Conservation (phyloP, 1,140 invertebrate genomes). For the Brachionus asplanchnoidis region DNA sequence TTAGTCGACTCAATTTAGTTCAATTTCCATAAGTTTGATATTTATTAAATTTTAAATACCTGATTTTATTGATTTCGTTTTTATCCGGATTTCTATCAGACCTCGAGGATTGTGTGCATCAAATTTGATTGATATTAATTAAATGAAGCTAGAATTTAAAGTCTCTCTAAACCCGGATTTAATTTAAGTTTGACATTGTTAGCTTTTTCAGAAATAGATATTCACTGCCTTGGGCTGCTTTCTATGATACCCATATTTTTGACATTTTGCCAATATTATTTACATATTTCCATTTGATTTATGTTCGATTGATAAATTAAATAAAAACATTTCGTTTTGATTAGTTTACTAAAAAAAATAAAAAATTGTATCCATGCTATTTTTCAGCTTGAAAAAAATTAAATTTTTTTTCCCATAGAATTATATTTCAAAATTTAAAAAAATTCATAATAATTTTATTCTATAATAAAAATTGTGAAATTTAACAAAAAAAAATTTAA, state of each 20-base stretch:
- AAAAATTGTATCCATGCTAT: neutral
- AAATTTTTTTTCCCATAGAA: neutral
- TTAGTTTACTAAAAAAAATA: neutral
- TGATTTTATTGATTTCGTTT: neutral
- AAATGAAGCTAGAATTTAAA: neutral
- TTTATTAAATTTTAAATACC: slow-evolving; percentile 27
- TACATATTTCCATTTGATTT: neutral
- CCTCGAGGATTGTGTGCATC: neutral
- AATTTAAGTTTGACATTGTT: neutral
- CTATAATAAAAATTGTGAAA: too few relatives aligned
- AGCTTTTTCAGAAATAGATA: neutral
- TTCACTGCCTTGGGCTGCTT: neutral
- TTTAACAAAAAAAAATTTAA: too few relatives aligned
- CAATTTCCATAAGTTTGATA: neutral
- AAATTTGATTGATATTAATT: slow-evolving; percentile 1
- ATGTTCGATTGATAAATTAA: neutral
- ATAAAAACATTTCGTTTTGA: neutral
- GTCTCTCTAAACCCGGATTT: neutral
- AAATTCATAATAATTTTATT: too few relatives aligned
- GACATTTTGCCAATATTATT: neutral
- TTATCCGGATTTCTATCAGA: slow-evolving; percentile 25
- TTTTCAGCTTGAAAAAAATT: neutral
- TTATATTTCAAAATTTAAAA: too few relatives aligned
- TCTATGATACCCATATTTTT: neutral
- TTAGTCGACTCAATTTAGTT: neutral